Conservation (phyloP, 2,888 invertebrate genomes). For the Apotomis capreana region DNA sequence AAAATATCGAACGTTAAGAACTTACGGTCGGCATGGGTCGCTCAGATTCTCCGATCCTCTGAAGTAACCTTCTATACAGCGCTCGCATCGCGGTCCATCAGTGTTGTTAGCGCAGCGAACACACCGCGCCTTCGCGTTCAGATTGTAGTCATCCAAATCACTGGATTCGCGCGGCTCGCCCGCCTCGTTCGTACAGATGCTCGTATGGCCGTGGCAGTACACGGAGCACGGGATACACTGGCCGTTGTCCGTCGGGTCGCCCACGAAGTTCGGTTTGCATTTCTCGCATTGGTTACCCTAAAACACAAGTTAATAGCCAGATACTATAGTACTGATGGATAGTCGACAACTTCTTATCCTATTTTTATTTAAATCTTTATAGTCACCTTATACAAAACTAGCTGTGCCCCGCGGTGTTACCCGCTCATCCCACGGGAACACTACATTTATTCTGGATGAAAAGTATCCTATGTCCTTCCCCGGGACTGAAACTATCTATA, state of each 20-base stretch:
- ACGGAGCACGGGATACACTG: conserved; percentile 94
- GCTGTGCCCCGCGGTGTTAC: too few species aligned
- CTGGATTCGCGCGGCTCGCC: conserved; percentile 69
- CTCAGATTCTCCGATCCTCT: conserved; percentile 90
- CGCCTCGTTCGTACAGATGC: conserved; percentile 88
- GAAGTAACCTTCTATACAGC: conserved; percentile 90
- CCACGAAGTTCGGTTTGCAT: conserved; percentile 95
- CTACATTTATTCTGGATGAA: too few species aligned
- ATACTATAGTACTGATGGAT: too few species aligned
- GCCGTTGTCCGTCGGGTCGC: conserved; percentile 93
- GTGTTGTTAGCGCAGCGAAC: conserved; percentile 92
- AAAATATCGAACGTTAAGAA: not conserved
- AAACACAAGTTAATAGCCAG: conserved; percentile 41
- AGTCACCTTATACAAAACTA: too few species aligned
- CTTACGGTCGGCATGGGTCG: conserved; percentile 89
- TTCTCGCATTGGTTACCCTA: conserved; percentile 95
- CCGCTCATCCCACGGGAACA: too few species aligned
- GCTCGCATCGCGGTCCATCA: conserved; percentile 91
- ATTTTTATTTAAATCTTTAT: too few species aligned
- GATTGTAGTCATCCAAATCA: conserved; percentile 85
- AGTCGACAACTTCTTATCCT: too few species aligned
- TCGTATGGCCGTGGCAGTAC: conserved; percentile 95
- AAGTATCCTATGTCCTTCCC: too few species aligned
- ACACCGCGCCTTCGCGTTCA: conserved; percentile 89
- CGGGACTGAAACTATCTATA: too few species aligned